Evolutionary conservation across 2,888 invertebrate genomes (phyloP).

Genomic region (Apotomis betuletana): DNA sequence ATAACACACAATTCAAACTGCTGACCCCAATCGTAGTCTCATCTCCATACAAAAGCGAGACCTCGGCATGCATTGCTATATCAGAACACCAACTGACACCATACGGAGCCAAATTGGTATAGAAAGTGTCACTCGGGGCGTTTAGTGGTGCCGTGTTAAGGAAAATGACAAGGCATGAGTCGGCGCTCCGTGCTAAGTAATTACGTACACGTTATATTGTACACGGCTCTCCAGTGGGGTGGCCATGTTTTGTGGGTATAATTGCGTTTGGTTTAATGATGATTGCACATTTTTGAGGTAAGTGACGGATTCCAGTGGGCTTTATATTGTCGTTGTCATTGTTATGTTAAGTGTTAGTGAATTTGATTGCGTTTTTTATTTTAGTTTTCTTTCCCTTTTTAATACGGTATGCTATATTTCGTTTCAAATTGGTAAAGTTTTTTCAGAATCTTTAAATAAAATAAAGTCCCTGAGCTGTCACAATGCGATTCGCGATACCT

Average conservation of each 20-base stretch:
- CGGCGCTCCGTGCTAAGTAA: constrained; percentile 75
- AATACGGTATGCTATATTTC: too few species aligned
- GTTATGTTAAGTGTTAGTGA: constrained; percentile 1
- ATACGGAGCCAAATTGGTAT: constrained; percentile 8
- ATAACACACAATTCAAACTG: neutral
- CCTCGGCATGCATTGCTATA: neutral
- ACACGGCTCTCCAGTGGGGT: constrained; percentile 52
- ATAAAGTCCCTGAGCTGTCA: too few species aligned
- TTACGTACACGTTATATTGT: constrained; percentile 77
- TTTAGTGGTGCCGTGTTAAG: constrained; percentile 49
- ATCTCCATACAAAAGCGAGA: neutral
- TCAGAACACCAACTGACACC: neutral
- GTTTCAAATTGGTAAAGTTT: too few species aligned
- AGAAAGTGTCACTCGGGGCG: constrained; percentile 3
- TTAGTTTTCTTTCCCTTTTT: too few species aligned
- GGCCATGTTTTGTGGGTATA: constrained; percentile 46
- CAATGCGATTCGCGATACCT: too few species aligned
- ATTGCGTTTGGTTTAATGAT: constrained; percentile 35
- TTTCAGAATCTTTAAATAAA: too few species aligned
- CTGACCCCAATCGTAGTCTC: constrained; percentile 7
- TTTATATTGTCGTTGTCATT: neutral
- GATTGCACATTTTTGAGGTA: constrained; percentile 36
- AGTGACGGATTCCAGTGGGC: constrained; percentile 25
- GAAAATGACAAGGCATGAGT: constrained; percentile 81
- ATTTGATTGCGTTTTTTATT: neutral